phyloP scores from a whole-genome alignment of 1,140 invertebrate genomes.

The Drosophila quadrilineata region DNA sequence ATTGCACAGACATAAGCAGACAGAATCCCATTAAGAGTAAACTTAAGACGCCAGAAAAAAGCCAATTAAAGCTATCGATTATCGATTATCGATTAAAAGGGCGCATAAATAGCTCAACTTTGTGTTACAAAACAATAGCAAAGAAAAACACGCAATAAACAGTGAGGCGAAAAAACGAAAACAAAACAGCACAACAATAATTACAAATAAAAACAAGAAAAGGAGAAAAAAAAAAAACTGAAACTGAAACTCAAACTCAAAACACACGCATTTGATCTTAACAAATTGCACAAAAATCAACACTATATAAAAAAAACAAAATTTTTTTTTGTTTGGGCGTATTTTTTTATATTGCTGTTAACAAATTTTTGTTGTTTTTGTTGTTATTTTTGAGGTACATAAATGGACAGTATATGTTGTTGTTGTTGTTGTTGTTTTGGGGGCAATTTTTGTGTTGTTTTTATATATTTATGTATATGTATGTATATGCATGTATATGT shows the following conservation, averaged over 20 bases:
- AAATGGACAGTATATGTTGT: conserved; percentile 58
- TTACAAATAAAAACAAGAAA: not conserved
- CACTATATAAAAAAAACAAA: no score
- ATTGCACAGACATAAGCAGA: no score
- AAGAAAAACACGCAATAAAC: no score
- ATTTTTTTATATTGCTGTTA: conserved; percentile 25
- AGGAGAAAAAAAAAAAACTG: not conserved
- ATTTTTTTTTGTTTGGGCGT: conserved; percentile 74
- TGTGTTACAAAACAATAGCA: no score
- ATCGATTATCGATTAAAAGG: conserved; percentile 1
- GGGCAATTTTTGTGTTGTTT: not conserved
- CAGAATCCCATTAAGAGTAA: no score
- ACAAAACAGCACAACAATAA: not conserved
- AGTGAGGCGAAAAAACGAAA: no score
- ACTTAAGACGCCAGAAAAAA: no score
- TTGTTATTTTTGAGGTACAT: conserved; percentile 39
- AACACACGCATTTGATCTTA: conserved; percentile 12
- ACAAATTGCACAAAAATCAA: conserved; percentile 46
- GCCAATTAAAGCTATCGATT: no score
- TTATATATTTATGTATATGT: no score
- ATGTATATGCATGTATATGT: not conserved
- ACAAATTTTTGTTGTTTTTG: conserved; percentile 44
- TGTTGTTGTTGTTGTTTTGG: conserved; percentile 8
- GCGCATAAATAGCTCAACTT: conserved; percentile 5
- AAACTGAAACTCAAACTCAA: conserved; percentile 6